Evolutionary conservation across 2,113 vertebrate species (phyloP).

Genomic region (Lamprologus sp.): DNA sequence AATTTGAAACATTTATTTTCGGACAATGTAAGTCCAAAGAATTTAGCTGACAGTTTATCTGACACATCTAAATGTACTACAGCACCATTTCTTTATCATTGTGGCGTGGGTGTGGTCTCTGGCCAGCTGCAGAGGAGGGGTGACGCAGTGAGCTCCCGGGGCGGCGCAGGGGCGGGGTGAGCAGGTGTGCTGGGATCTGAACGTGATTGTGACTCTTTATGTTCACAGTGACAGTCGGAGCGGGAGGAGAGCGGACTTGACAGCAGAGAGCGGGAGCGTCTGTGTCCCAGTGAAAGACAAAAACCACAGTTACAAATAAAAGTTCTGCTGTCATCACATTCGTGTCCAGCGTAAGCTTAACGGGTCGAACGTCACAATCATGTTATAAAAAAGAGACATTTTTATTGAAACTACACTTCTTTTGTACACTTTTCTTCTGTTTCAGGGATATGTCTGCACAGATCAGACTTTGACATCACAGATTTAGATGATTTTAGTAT

Average conservation of each 20-base stretch:
- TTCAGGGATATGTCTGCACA: not conserved
- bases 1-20: not conserved
- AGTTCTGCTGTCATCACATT: no score
- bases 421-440: not conserved
- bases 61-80: not conserved
- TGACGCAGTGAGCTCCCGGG: no score
- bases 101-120: no score
- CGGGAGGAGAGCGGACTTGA: fast-evolving
- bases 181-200: no score
- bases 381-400: not conserved
- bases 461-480: not conserved
- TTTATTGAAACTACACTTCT: not conserved
- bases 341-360: no score
- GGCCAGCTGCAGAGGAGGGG: no score
- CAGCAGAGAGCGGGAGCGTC: no score
- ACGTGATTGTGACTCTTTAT: no score
- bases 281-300: no score
- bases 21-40: not conserved
- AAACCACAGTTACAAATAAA: no score
- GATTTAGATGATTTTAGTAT: not conserved
- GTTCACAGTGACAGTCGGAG: no score
- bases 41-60: not conserved
- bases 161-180: no score
- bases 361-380: not conserved
- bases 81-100: not conserved